A percentile compares a stretch with the other conserved stretches of the same genome.
These are phyloP conservation scores for Trissoscelio sp. DNA, from an alignment of 2,888 invertebrate species.

Conservation along the genomic window DNA sequence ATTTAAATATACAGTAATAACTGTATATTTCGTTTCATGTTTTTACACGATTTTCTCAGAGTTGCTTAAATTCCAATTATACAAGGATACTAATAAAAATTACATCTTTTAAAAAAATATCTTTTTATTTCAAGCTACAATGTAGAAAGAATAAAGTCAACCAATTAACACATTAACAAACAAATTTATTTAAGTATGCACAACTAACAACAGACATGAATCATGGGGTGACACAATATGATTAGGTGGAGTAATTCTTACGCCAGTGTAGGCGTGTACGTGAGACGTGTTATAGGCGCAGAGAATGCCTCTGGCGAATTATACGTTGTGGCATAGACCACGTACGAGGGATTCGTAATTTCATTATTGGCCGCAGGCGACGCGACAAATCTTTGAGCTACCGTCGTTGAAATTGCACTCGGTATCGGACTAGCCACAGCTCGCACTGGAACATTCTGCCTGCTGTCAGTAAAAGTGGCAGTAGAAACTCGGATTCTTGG, in stretches of 20 bases:
- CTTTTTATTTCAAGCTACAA: too few species aligned
- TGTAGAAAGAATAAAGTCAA: slow-evolving; percentile 11
- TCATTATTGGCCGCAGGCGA: slow-evolving; percentile 67
- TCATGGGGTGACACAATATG: slow-evolving; percentile 45
- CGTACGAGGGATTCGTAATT: slow-evolving; percentile 74
- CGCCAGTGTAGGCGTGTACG: slow-evolving; percentile 74
- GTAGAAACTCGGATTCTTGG: slow-evolving; percentile 9
- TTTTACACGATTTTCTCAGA: too few species aligned
- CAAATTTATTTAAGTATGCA: slow-evolving; percentile 39
- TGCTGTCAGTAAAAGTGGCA: slow-evolving; percentile 31
- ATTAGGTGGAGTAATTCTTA: slow-evolving; percentile 58
- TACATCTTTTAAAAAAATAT: too few species aligned
- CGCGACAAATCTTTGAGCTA: slow-evolving; percentile 69
- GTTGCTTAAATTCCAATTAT: too few species aligned
- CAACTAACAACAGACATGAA: slow-evolving; percentile 47
- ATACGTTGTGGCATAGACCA: slow-evolving; percentile 77
- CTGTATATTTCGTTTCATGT: too few species aligned
- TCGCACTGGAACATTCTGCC: slow-evolving; percentile 68
- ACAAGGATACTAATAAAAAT: too few species aligned
- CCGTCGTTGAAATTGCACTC: slow-evolving; percentile 28
- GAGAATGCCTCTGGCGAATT: slow-evolving; percentile 79
- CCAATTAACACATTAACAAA: slow-evolving; percentile 32
- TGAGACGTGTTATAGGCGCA: slow-evolving; percentile 75
- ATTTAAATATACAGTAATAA: too few species aligned
- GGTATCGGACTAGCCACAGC: slow-evolving; percentile 71